These are phyloP conservation scores for Champsocephalus gunnari DNA, from an alignment of 2,797 vertebrate species.

Conservation along the genomic window DNA sequence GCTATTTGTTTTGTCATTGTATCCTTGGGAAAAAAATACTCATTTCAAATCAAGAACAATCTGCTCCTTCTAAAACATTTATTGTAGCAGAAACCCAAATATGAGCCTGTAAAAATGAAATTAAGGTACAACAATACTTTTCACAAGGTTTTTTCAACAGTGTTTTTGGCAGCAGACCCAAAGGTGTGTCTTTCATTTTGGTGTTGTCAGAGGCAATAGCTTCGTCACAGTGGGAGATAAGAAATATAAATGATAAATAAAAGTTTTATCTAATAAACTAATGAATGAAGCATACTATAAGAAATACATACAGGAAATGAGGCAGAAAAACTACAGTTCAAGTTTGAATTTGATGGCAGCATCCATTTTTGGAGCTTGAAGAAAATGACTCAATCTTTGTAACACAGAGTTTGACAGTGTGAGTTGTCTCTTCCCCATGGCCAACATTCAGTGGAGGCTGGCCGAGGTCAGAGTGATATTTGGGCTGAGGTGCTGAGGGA, in stretches of 20 bases:
- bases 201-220: not conserved
- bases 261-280: not conserved
- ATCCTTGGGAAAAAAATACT: not conserved
- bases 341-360: slow-evolving; percentile 19
- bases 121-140: not conserved
- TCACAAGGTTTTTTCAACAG: too few relatives aligned
- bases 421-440: slow-evolving; percentile 62
- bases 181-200: not conserved
- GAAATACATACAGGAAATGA: not conserved
- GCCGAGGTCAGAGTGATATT: slow-evolving; percentile 59
- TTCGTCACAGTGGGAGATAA: not conserved
- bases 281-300: not conserved
- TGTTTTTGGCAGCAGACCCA: not conserved
- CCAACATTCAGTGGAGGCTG: slow-evolving; percentile 48
- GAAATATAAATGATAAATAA: not conserved
- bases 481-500: slow-evolving; percentile 46
- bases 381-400: slow-evolving; percentile 55
- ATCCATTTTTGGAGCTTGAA: slow-evolving; percentile 6
- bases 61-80: slow-evolving; percentile 2
- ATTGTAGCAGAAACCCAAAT: not conserved
- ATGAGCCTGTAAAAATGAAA: not conserved
- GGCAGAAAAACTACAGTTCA: not conserved
- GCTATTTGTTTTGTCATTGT: not conserved
- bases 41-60: not conserved
- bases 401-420: slow-evolving; percentile 53